These are phyloP conservation scores for Oscheius myriophilus DNA, from an alignment of 2,888 invertebrate genomes.

Conservation along the genomic window DNA sequence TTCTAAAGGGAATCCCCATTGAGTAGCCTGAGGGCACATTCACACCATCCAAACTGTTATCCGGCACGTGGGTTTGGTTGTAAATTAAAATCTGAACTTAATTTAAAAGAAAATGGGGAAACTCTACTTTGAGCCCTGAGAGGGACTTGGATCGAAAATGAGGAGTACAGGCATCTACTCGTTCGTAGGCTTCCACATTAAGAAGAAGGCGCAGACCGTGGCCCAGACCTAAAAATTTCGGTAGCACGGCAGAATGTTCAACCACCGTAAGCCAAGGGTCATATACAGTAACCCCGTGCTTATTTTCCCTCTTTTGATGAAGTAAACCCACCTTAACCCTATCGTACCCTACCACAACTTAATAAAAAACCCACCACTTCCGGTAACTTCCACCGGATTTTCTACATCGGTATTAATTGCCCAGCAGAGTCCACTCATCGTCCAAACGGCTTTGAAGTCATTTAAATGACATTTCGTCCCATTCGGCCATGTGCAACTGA, in stretches of 20 bases:
- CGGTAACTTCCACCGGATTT: conserved; percentile 58
- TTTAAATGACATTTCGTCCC: conserved; percentile 59
- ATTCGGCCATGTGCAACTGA: conserved; percentile 65
- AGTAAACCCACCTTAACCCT: too few relatives aligned
- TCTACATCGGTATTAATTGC: conserved; percentile 65
- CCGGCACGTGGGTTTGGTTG: conserved; percentile 68
- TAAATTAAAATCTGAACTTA: conserved; percentile 63
- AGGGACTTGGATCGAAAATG: conserved; percentile 60
- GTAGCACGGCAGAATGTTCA: too few relatives aligned
- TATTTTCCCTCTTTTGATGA: too few relatives aligned
- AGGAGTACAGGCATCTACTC: conserved; percentile 67
- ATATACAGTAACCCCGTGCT: too few relatives aligned
- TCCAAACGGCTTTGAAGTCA: conserved; percentile 68
- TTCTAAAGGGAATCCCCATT: conserved; percentile 69
- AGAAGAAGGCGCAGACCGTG: conserved; percentile 63
- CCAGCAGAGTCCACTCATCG: conserved; percentile 70
- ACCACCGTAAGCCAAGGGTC: too few relatives aligned
- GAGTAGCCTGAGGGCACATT: conserved; percentile 69
- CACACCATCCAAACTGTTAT: conserved; percentile 64
- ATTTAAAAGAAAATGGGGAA: neutral
- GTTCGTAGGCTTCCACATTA: conserved; percentile 68
- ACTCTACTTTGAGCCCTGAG: conserved; percentile 48
- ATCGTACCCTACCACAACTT: too few relatives aligned
- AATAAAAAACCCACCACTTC: conserved; percentile 56
- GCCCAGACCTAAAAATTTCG: conserved; percentile 48